These are phyloP conservation scores for Hirtodrosophila confusa DNA, from an alignment of 2,888 invertebrate species.

Conservation along the genomic window DNA sequence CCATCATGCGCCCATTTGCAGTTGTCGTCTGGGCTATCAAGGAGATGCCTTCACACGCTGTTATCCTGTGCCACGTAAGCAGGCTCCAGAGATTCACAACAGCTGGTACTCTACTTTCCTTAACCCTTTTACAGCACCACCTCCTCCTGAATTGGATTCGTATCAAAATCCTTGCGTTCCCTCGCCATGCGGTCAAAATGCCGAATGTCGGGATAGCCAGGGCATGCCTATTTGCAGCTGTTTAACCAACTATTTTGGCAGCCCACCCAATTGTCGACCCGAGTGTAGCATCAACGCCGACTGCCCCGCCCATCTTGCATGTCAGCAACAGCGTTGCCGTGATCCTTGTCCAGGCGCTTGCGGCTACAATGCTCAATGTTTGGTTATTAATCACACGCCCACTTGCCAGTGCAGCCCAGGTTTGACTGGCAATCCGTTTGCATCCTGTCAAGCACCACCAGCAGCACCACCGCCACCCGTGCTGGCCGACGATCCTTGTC, in stretches of 20 bases:
- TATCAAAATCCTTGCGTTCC: constrained; percentile 88
- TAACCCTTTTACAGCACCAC: constrained; percentile 42
- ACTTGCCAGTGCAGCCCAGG: constrained; percentile 87
- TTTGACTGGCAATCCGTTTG: constrained; percentile 89
- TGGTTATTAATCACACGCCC: constrained; percentile 88
- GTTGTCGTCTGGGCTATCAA: constrained; percentile 88
- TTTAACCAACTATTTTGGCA: constrained; percentile 87
- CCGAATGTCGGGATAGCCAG: constrained; percentile 88
- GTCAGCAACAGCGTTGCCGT: constrained; percentile 88
- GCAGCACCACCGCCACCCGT: constrained; percentile 73
- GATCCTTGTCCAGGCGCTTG: constrained; percentile 91
- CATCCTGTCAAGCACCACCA: constrained; percentile 86
- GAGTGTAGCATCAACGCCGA: constrained; percentile 90
- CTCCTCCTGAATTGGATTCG: constrained; percentile 68
- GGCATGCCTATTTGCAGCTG: constrained; percentile 88
- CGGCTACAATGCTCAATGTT: constrained; percentile 87
- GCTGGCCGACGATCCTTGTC: constrained; percentile 87
- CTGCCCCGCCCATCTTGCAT: constrained; percentile 89
- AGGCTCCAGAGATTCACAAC: not conserved
- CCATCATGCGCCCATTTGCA: constrained; percentile 91
- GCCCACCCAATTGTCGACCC: constrained; percentile 89
- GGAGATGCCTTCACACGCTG: constrained; percentile 91
- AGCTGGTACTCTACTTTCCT: constrained; percentile 1
- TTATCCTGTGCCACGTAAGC: constrained; percentile 84
- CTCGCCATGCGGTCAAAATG: constrained; percentile 90